These are phyloP conservation scores for Heliconius hermathena DNA, from an alignment of 1,140 invertebrate species.

Conservation along the genomic window DNA sequence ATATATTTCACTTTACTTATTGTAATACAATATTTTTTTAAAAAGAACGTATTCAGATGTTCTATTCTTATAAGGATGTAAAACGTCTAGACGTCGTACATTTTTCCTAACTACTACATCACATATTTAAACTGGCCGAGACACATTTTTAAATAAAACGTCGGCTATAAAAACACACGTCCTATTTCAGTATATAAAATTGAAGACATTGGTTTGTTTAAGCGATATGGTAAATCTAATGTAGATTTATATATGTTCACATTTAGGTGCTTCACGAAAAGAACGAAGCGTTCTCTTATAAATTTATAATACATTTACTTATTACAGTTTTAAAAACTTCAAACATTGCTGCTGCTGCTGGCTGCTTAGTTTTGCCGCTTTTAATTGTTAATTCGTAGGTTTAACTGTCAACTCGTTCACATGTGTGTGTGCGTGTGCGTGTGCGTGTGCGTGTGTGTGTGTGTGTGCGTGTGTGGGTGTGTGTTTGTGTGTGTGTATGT, in stretches of 20 bases:
- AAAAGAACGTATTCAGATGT: neutral
- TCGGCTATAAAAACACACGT: neutral
- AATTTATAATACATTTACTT: too few relatives aligned
- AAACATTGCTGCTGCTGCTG: too few relatives aligned
- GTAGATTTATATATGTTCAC: neutral
- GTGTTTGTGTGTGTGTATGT: too few relatives aligned
- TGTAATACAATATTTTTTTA: neutral
- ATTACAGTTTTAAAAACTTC: too few relatives aligned
- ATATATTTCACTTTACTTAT: neutral
- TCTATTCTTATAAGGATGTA: neutral
- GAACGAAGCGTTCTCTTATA: too few relatives aligned
- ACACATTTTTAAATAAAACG: neutral
- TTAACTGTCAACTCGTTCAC: too few relatives aligned
- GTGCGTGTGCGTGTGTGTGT: too few relatives aligned
- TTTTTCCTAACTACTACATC: neutral
- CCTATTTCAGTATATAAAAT: neutral
- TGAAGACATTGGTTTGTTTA: neutral
- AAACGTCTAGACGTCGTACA: neutral
- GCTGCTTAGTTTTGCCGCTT: too few relatives aligned
- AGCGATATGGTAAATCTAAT: neutral
- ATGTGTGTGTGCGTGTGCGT: too few relatives aligned
- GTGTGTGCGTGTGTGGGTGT: too few relatives aligned
- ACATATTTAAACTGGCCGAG: neutral
- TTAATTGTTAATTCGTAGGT: too few relatives aligned
- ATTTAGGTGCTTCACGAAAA: neutral